Evolutionary conservation across 2,113 vertebrate species (phyloP), one percentile per base, ranked within the genome.

Genomic region (Acanthisitta chloris): DNA sequence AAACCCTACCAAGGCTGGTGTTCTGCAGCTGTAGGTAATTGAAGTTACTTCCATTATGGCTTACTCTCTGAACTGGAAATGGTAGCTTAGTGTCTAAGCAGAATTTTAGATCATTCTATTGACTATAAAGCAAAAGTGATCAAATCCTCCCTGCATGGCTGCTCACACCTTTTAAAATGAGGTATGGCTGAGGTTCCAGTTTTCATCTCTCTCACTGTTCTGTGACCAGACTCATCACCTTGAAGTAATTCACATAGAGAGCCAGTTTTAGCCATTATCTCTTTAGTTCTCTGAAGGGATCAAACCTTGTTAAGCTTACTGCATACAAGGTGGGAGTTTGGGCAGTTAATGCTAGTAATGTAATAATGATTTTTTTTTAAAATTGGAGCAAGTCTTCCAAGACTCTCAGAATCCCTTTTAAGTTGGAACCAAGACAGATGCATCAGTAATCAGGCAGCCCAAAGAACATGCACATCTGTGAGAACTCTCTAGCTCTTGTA

Each of bases 281-380:
- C 40, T 59, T 74, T 16, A 17, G 17, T 48, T 64, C 54, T 83
- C 40, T 43, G 58, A 69, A 57, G 25, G 17, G 18, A 8, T n/a
- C 16, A 55, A 17, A 43, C n/a, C 8, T 36, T 20, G 10, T 36
- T 79, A 66, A 20, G 28, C 69, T 51, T 14, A 70, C 23, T 62
- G 33, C 13, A 10, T 66, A 7, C 19, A 26, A 5, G 4, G 18
- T 16, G 4, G 12, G 6, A 0, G 3, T 3, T 8, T 38, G 59
- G 49, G 10, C 17, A 34, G 11, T 8, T 58, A 19, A 40, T 43
- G 15, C 31, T 48, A 42, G 26, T 51, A 54, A 54, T 3, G 2
- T 49, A 14, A 33, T 46, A 20, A 42, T 12, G 6, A 45, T 31
- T n/a, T 33, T 34, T 43, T 34, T 86, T 77, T 54, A 14, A 16